A percentile compares a stretch with the other conserved stretches of the same genome.
Conservation (phyloP, 2,797 vertebrate genomes). For the Choloepus didactylus region DNA sequence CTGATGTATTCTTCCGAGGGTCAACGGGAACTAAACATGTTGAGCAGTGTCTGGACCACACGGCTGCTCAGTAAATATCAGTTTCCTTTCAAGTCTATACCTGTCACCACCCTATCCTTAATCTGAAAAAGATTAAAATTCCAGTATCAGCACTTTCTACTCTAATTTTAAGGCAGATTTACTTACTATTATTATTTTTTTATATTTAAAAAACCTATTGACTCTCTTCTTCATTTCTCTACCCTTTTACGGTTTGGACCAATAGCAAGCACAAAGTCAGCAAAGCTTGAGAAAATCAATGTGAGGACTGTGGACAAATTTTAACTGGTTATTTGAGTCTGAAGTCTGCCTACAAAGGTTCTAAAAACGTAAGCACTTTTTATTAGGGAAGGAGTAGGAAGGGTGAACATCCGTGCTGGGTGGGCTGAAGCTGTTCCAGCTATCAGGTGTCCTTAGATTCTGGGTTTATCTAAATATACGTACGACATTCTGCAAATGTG, state of each 20-base stretch:
- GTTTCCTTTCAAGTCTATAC: background rate
- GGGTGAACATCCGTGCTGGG: background rate
- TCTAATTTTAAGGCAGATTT: conserved; percentile 60
- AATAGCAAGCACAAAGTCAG: background rate
- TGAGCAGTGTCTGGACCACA: background rate
- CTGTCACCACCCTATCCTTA: background rate
- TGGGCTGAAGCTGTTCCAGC: conserved; percentile 4
- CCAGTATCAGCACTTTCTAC: background rate
- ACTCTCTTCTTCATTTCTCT: conserved; percentile 18
- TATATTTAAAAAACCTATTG: conserved; percentile 43
- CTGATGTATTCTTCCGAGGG: background rate
- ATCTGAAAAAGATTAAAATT: background rate
- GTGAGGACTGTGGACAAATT: background rate
- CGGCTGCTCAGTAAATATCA: background rate
- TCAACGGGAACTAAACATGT: background rate
- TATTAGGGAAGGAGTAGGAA: background rate
- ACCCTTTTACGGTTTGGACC: background rate
- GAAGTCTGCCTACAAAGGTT: background rate
- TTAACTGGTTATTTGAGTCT: background rate
- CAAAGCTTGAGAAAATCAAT: background rate
- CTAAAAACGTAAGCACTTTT: background rate
- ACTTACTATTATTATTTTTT: background rate
- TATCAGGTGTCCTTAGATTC: background rate
- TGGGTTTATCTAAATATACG: conserved; percentile 24
- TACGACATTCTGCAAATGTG: conserved; percentile 51